A percentile compares a stretch with the other conserved stretches of the same genome.
Evolutionary conservation across 2,797 vertebrate species (phyloP).

Genomic region (Cygnus olor): DNA sequence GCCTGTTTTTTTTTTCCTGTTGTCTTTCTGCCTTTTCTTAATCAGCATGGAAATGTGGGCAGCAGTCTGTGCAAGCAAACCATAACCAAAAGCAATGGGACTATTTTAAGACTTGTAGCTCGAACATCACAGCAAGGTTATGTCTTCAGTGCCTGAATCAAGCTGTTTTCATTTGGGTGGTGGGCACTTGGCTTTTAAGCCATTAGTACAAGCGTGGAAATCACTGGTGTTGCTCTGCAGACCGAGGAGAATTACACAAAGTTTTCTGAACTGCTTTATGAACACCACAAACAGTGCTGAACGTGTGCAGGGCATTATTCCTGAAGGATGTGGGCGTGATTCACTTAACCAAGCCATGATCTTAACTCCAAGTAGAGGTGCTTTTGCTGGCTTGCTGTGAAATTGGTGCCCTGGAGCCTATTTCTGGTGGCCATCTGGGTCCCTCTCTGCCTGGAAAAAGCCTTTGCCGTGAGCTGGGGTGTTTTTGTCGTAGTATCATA

Average conservation of each 20-base stretch:
- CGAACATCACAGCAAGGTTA: neutral
- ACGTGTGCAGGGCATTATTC: neutral
- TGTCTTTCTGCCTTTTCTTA: neutral
- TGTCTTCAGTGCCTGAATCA: neutral
- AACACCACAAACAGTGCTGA: neutral
- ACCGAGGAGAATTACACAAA: neutral
- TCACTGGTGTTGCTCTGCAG: neutral
- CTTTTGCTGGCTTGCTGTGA: neutral
- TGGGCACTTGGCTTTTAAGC: neutral
- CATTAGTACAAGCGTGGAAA: neutral
- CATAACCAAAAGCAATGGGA: neutral
- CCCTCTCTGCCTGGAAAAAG: neutral
- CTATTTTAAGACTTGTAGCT: neutral
- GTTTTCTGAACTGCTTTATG: neutral
- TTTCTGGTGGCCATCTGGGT: neutral
- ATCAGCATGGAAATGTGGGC: neutral
- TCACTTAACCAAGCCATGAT: rapidly evolving
- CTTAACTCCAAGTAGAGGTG: neutral
- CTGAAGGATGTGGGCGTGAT: neutral
- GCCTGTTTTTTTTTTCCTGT: neutral
- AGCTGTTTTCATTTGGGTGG: neutral
- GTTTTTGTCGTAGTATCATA: too few relatives aligned
- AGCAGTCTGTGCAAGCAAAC: neutral
- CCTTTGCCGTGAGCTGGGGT: neutral
- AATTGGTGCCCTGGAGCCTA: neutral